Evolutionary conservation across 23 tunicate species (phyloP), one percentile per base, ranked within the genome.

Genomic region (Styela plicata): DNA sequence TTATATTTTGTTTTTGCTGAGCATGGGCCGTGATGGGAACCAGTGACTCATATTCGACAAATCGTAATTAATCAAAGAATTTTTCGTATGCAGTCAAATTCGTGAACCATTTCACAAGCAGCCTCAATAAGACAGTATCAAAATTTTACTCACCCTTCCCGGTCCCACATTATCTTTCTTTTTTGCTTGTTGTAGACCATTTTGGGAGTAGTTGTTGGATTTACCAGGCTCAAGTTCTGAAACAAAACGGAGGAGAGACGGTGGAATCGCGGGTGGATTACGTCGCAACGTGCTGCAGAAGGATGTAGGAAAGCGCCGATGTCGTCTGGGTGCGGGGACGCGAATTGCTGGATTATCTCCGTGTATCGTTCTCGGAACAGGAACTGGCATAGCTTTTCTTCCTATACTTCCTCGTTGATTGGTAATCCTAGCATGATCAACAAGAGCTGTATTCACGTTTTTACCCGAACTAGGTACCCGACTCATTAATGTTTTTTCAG

Each of bases 181-280:
- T 44, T 44, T 44, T n/a, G n/a, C n/a, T n/a, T n/a, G n/a, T 7
- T 44, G 57, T 44, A 13, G 57, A 44, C 13, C n/a, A n/a, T n/a
- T n/a, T n/a, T n/a, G n/a, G n/a, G 57, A 44, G 57, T 13, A 44
- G 7, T 44, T 44, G 57, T 44, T 44, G 57, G 10, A 44, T 44
- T 44, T 44, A 13, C 57, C 57, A 5, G 57, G 57, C 13, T 44
- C 57, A 7, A 44, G 57, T 13, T 44, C 57, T 13, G 57, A 44
- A 7, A 44, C 57, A 13, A 44, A 44, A 44, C 57, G 57, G 57
- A 44, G 57, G 57, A 44, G 57, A 5, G 57, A 44, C 13, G 71
- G 71, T 67, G 30, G 71, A 25, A 67, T 29, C 22, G 71, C 71
- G n/a, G 30, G 31, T 22, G 71, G 71, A 67, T 67, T 67, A 18